Evolutionary conservation across 2,113 vertebrate genomes (phyloP).

Genomic region (Onychostoma macrolepis): DNA sequence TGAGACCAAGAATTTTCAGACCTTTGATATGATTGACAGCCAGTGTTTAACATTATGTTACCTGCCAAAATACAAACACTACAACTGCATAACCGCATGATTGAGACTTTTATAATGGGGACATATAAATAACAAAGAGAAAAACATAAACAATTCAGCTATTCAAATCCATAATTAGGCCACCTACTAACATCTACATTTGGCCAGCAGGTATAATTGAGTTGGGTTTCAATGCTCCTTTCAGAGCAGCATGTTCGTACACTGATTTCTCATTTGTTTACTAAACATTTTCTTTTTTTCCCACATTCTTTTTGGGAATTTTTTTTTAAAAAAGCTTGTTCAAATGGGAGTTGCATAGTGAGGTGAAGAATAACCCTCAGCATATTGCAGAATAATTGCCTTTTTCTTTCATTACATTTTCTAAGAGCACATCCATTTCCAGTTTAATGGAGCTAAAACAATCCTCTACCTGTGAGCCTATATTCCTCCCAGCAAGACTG

Average conservation of each 20-base stretch:
- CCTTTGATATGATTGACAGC: not conserved
- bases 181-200: constrained; percentile 13
- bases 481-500: constrained; percentile 27
- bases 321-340: not conserved
- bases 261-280: constrained; percentile 16
- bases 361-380: constrained; percentile 28
- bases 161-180: constrained; percentile 2
- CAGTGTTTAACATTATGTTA: not conserved
- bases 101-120: not conserved
- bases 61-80: not conserved
- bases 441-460: constrained; percentile 46
- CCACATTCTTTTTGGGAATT: not conserved
- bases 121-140: not conserved
- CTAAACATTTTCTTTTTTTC: not conserved
- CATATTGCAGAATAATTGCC: constrained; percentile 28
- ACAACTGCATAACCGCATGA: not conserved
- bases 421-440: constrained; percentile 36
- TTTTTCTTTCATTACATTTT: constrained; percentile 38
- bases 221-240: constrained; percentile 1
- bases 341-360: not conserved
- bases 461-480: constrained; percentile 36
- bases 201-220: constrained; percentile 11
- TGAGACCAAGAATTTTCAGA: not conserved
- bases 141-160: not conserved
- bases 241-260: not conserved